phyloP scores from a whole-genome alignment of 2,113 vertebrate species.

The Nibea coibor region DNA sequence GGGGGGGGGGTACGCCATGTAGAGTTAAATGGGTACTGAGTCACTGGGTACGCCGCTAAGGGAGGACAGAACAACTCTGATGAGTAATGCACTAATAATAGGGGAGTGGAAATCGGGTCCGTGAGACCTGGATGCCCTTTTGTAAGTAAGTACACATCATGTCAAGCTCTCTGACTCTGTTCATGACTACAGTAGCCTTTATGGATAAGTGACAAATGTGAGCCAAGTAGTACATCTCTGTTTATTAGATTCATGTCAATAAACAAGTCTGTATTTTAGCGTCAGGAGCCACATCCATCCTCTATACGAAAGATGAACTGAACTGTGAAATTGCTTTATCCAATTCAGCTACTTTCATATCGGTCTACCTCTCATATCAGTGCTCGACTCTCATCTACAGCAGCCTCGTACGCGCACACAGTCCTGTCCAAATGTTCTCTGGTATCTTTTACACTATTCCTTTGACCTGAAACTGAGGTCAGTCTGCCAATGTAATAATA shows the following conservation, averaged over 20 bases:
- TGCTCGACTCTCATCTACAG: background rate
- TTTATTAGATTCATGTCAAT: slow-evolving; percentile 2
- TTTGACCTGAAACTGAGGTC: no score
- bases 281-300: background rate
- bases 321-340: background rate
- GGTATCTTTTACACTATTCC: no score
- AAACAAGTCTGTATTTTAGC: background rate
- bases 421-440: background rate
- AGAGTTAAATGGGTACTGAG: slow-evolving; percentile 45
- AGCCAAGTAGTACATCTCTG: background rate
- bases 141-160: slow-evolving; percentile 15
- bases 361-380: no score
- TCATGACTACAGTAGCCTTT: slow-evolving; percentile 20
- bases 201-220: slow-evolving; percentile 18
- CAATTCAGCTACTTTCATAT: background rate
- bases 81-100: slow-evolving; percentile 61
- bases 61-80: slow-evolving; percentile 32
- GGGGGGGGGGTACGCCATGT: slow-evolving; percentile 11
- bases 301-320: background rate
- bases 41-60: slow-evolving; percentile 38
- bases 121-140: slow-evolving; percentile 44
- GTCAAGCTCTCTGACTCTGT: slow-evolving; percentile 23
- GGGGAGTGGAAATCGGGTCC: slow-evolving; percentile 30
- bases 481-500: no score
- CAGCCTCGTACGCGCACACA: background rate